Evolutionary conservation across 2,113 vertebrate species (phyloP).

Genomic region (Hystrix cristata): DNA sequence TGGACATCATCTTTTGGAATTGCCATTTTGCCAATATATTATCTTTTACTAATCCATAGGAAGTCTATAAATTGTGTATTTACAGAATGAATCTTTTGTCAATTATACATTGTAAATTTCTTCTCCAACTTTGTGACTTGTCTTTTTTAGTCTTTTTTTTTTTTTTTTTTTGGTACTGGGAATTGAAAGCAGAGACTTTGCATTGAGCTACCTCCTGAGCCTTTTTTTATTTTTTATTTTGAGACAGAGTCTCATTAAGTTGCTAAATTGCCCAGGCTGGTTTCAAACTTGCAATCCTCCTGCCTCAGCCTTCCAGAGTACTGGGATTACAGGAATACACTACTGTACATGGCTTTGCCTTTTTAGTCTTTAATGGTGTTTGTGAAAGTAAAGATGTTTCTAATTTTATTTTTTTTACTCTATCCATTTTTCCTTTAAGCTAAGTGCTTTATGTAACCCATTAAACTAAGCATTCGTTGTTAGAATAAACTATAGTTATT

Average conservation of each 20-base stretch:
- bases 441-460: neutral
- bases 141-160: neutral
- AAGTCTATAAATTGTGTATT: neutral
- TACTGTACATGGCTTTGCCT: neutral
- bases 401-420: neutral
- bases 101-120: neutral
- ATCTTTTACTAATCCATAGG: neutral
- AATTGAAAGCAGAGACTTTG: neutral
- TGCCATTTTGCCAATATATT: neutral
- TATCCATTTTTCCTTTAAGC: neutral
- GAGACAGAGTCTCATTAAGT: neutral
- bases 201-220: neutral
- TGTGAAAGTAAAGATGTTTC: neutral
- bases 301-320: neutral
- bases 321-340: neutral
- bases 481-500: neutral
- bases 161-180: neutral
- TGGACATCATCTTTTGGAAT: neutral
- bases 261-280: neutral
- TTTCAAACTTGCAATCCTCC: neutral
- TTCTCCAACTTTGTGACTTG: neutral
- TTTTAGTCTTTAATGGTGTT: neutral
- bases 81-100: neutral
- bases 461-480: neutral
- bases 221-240: neutral